Evolutionary conservation across 1,140 invertebrate species (phyloP), one percentile per base, ranked within the genome.

Genomic region (Drosophila aff.): DNA sequence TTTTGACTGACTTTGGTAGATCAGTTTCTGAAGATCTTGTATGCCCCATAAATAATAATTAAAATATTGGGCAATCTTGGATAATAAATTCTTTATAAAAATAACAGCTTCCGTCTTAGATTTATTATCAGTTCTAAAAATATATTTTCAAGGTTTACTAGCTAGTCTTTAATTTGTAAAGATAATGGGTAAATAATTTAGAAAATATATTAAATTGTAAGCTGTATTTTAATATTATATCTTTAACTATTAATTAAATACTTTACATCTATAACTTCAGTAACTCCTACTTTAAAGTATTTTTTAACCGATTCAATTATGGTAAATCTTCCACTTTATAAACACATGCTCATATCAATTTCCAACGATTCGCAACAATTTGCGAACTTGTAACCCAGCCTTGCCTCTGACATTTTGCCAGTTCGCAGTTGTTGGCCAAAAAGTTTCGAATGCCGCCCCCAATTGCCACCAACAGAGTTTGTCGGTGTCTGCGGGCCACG

Each of bases 401-500:
- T 8, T 43, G 31, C 43, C 26, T 49, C 62, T 67, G 13, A 65
- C 61, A 68, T 33, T 33, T 67, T 43, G 7, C 36, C 31, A 44
- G 21, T 28, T 63, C 28, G 1, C 41, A 46, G 62, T n/a, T 23
- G 10, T n/a, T 31, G n/a, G 28, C 36, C 13, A 40, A 52, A 68
- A 68, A 57, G 43, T 60, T 52, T 43, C 33, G 10, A 18, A 33
- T 68, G 44, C 61, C 44, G 26, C 36, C 44, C 28, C 46, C 36
- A 44, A 26, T 26, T 63, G 7, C 58, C 63, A 63, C 63, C 21
- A 23, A 66, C 40, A 10, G 26, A 41, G 62, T 68, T 68, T 68
- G 63, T 68, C 44, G 50, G 16, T n/a, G 64, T 68, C 64, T 33
- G 28, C n/a, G 63, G 16, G 23, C 36, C 64, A 67, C 60, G 58